These are phyloP conservation scores for Scelioninae gen. 1 DNA, from an alignment of 2,888 invertebrate species.

Conservation along the genomic window DNA sequence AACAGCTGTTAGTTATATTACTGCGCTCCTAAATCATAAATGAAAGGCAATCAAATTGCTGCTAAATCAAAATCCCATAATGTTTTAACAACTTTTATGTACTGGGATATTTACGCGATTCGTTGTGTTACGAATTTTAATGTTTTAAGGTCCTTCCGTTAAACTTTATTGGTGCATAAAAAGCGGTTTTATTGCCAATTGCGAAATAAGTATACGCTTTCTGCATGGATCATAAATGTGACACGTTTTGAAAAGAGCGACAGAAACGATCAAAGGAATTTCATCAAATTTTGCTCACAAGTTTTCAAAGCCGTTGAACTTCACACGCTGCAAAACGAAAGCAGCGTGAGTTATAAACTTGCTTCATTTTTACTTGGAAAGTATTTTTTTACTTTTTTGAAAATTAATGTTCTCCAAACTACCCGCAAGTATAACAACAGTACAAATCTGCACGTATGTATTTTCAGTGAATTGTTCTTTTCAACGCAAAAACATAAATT, in stretches of 20 bases:
- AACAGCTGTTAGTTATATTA: background rate
- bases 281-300: constrained; percentile 7
- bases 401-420: constrained; percentile 20
- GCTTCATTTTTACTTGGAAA: constrained; percentile 38
- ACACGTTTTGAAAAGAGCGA: constrained; percentile 8
- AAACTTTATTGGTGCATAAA: constrained; percentile 26
- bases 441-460: background rate
- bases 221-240: constrained; percentile 3
- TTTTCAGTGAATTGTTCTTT: background rate
- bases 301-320: constrained; percentile 25
- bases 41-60: background rate
- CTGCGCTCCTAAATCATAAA: background rate
- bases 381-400: constrained; percentile 33
- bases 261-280: constrained; percentile 23
- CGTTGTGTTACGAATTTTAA: constrained; percentile 7
- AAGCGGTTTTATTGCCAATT: constrained; percentile 8
- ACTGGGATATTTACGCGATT: background rate
- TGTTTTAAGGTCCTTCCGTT: background rate
- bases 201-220: constrained; percentile 8
- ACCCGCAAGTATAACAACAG: background rate
- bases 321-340: constrained; percentile 23
- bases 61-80: background rate
- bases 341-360: constrained; percentile 22
- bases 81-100: background rate
- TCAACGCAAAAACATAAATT: background rate